Evolutionary conservation across 2,888 invertebrate species (phyloP).

Genomic region (Hydroisotoma schaefferi): DNA sequence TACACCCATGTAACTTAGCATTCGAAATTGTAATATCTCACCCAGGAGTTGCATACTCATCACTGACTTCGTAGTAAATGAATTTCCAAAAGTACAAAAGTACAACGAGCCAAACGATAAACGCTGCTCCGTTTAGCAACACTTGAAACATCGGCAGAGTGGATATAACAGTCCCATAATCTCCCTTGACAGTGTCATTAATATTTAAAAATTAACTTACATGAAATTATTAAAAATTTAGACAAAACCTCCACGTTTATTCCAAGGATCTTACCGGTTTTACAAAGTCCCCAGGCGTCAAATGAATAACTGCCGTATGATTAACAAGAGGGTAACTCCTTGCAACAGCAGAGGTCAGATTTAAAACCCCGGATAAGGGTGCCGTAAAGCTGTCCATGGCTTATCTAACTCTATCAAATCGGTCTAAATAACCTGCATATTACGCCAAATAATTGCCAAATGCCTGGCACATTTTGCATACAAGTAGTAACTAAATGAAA

Average conservation of each 20-base stretch:
- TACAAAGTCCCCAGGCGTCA: conserved; percentile 21
- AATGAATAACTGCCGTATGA: conserved; percentile 18
- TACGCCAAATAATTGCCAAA: too few relatives aligned
- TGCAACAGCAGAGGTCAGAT: too few relatives aligned
- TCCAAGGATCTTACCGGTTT: conserved; percentile 22
- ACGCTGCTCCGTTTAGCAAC: conserved; percentile 24
- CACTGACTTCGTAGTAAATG: conserved; percentile 35
- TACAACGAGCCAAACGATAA: conserved; percentile 30
- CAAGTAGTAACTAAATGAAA: too few relatives aligned
- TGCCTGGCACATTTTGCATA: too few relatives aligned
- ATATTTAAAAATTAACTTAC: background rate
- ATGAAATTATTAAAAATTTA: background rate
- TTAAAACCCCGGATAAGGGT: too few relatives aligned
- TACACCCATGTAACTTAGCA: background rate
- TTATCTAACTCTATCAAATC: too few relatives aligned
- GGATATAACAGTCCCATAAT: conserved; percentile 31
- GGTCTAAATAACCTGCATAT: too few relatives aligned
- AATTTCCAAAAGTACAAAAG: conserved; percentile 42
- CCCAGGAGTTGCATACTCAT: conserved; percentile 42
- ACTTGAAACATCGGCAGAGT: conserved; percentile 38
- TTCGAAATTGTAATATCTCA: conserved; percentile 18
- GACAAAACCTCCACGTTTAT: background rate
- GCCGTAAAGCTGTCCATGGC: too few relatives aligned
- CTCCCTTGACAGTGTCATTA: conserved; percentile 3
- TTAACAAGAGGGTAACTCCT: conserved; percentile 25